These are phyloP conservation scores for Hapalemur alaotrensis DNA, from an alignment of 2,797 vertebrate species.

Conservation along the genomic window DNA sequence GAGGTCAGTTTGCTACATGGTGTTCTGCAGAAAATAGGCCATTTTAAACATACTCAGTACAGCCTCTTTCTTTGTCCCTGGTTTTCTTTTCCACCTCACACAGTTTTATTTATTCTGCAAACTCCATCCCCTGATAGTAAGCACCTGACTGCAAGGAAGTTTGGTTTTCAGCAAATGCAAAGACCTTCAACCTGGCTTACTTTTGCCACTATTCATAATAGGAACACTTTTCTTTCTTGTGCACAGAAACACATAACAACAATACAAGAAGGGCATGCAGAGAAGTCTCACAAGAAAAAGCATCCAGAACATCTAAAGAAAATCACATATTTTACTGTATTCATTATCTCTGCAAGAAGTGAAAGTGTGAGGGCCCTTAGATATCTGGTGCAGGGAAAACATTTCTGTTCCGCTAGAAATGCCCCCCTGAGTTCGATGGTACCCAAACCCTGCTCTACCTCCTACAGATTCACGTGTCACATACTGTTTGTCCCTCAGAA, in stretches of 20 bases:
- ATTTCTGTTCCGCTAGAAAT: not conserved
- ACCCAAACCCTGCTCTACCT: not conserved
- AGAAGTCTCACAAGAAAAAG: not conserved
- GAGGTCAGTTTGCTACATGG: not conserved
- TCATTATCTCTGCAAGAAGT: constrained; percentile 19
- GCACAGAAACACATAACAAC: not conserved
- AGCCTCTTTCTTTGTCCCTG: not conserved
- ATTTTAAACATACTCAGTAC: constrained; percentile 10
- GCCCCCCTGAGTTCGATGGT: not conserved
- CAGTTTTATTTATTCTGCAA: not conserved
- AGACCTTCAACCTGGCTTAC: not conserved
- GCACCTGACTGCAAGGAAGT: not conserved
- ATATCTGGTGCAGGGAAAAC: not conserved
- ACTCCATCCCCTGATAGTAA: not conserved
- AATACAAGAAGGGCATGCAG: not conserved
- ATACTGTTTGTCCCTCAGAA: not conserved
- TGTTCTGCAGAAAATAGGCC: not conserved
- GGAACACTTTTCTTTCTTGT: not conserved
- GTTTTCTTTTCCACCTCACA: constrained; percentile 37
- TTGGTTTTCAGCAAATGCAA: not conserved
- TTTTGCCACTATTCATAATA: not conserved
- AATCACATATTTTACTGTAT: not conserved
- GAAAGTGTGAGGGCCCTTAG: not conserved
- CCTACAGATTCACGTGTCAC: not conserved
- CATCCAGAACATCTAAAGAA: not conserved